Evolutionary conservation across 1,140 invertebrate genomes (phyloP).

Genomic region (Nasonia longicornis): DNA sequence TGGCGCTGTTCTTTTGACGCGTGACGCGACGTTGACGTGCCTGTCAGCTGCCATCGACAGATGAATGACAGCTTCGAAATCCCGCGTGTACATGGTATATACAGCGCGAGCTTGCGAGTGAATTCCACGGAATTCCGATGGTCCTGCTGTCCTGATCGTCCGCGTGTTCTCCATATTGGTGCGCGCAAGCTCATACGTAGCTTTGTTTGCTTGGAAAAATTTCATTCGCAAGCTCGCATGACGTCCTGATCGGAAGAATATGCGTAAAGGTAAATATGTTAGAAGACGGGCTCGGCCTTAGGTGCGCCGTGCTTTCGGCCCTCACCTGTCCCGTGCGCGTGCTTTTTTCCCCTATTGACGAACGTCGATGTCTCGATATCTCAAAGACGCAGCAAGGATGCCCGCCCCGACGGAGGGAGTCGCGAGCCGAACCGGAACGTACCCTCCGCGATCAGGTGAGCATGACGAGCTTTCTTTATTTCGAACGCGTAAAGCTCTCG

Average conservation of each 20-base stretch:
- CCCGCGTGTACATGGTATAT: not conserved
- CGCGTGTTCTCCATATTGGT: slow-evolving; percentile 19
- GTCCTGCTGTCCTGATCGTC: slow-evolving; percentile 35
- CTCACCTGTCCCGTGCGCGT: slow-evolving; percentile 3
- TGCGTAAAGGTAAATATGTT: slow-evolving; percentile 45
- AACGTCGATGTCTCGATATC: not conserved
- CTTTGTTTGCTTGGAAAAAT: not conserved
- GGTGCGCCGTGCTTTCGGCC: not conserved
- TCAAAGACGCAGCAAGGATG: not conserved
- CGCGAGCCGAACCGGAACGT: slow-evolving; percentile 45
- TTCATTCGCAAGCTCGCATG: slow-evolving; percentile 41
- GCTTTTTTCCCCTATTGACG: not conserved
- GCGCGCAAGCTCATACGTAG: not conserved
- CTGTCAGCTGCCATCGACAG: not conserved
- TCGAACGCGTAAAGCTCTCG: not conserved
- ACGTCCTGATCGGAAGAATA: slow-evolving; percentile 55
- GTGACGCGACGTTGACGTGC: slow-evolving; percentile 61
- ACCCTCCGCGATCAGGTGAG: slow-evolving; percentile 50
- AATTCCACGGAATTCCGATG: not conserved
- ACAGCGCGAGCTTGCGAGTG: too few species aligned
- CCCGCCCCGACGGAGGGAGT: not conserved
- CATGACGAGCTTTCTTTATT: slow-evolving; percentile 21
- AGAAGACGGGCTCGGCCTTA: not conserved
- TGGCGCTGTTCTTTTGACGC: slow-evolving; percentile 61
- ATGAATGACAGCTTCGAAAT: too few species aligned